phyloP scores from a whole-genome alignment of 92 coral and sea anemone genomes.

The Parazoanthus atlanticus region DNA sequence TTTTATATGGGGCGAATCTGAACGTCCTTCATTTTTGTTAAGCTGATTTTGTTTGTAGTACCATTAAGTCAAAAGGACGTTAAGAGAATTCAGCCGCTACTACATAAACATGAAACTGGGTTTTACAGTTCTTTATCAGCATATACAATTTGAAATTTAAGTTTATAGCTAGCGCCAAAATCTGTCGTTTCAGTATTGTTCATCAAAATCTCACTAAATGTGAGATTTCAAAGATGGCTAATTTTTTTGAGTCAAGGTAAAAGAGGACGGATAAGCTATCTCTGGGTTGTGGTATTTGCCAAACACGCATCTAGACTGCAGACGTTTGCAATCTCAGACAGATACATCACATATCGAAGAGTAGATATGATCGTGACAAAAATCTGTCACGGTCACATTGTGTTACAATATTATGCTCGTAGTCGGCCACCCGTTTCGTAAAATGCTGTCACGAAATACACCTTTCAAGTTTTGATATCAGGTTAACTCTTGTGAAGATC shows the following conservation, averaged over 20 bases:
- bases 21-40: not conserved
- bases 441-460: not conserved
- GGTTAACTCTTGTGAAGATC: not conserved
- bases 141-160: too few relatives aligned
- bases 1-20: too few relatives aligned
- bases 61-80: not conserved
- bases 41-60: too few relatives aligned
- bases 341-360: not conserved
- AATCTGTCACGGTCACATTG: not conserved
- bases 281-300: not conserved
- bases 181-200: too few relatives aligned
- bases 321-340: not conserved
- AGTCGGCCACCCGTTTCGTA: not conserved
- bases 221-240: not conserved
- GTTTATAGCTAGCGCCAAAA: too few relatives aligned
- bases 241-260: not conserved
- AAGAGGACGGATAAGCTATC: not conserved
- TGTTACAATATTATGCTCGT: not conserved
- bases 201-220: not conserved
- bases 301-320: not conserved
- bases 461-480: not conserved
- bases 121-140: too few relatives aligned
- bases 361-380: not conserved
- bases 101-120: too few relatives aligned
- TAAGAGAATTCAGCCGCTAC: too few relatives aligned